Conservation (phyloP, 2,888 invertebrate genomes). For the Macaria notata region DNA sequence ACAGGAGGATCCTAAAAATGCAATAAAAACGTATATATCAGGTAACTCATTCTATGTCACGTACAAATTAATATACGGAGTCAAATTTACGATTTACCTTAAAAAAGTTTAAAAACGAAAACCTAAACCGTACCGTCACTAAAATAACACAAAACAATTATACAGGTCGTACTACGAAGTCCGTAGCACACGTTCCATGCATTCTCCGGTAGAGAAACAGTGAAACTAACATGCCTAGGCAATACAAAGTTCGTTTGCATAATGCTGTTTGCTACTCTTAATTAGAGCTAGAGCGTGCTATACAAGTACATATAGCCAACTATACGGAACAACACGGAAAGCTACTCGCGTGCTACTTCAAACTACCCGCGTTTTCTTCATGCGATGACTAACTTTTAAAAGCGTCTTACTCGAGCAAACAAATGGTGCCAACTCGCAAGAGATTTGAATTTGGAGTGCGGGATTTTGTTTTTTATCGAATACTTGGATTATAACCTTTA, state of each 20-base stretch:
- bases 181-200: no score
- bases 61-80: no score
- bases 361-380: constrained; percentile 26
- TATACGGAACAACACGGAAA: constrained; percentile 32
- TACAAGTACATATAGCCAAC: no score
- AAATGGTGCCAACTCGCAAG: constrained; percentile 21
- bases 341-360: constrained; percentile 34
- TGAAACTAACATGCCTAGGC: constrained; percentile 29
- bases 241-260: constrained; percentile 48
- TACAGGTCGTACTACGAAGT: no score
- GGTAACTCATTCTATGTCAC: no score
- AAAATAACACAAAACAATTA: no score
- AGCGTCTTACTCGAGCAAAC: constrained; percentile 29
- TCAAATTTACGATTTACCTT: no score
- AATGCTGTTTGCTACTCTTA: constrained; percentile 49
- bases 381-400: constrained; percentile 35
- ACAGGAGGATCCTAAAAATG: no score
- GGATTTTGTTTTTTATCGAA: constrained; percentile 15
- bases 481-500: no score
- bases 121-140: no score
- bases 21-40: no score
- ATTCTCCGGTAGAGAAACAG: background rate
- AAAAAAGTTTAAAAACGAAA: no score
- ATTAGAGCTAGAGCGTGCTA: constrained; percentile 42
- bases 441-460: constrained; percentile 32